Base-by-base conservation (phyloP, 1,140 invertebrate species). In the Nilaparvata lugens region DNA sequence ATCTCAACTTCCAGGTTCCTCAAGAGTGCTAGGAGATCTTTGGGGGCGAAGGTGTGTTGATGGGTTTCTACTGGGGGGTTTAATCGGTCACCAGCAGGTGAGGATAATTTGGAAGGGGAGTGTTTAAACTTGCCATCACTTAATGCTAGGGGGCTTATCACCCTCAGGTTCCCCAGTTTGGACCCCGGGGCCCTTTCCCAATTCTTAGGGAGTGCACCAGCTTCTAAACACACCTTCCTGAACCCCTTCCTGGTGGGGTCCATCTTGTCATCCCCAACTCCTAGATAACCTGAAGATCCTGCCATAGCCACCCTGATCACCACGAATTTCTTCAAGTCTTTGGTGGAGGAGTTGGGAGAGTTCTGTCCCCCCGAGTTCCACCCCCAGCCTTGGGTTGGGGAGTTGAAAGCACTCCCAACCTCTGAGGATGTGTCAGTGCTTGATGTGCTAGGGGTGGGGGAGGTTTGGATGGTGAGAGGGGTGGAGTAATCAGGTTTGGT, bases 1-100 rank as follows among this genome's bases (percentile, higher is more conserved):
- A 97, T 94, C 73, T 97, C 93, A 58, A 82, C 83, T 64, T 93
- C 88, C 7, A 97, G 79, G 76, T 91, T 93, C 70, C 91, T 89
- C 24, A 95, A 75, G 3, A 97, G 74, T 6, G 86, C 86, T 24
- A 94, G 75, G 28, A 97, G 75, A 75, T 95, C 91, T 63, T 87
- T 82, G 4, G 88, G 88, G 0, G 88, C 86, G 68, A 93, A 88
- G 18, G 88, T 84, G 54, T 89, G 82, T 18, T 88, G 82, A 13
- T 40, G 43, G 6, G 56, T 52, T 42, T 64, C 54, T 18, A 62
- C 60, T 40, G 31, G 9, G 2, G 31, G 31, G 7, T 35, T 35
- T 11, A 35, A 35, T 62, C 64, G 35, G 2, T 48, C 45, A 5
- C 21, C 21, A 4, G 9, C 31, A 35, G 31, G 31, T 11, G 31